A percentile compares a stretch with the other conserved stretches of the same genome.
These are phyloP conservation scores for Torymus texanus DNA, from an alignment of 2,888 invertebrate genomes.

Conservation along the genomic window DNA sequence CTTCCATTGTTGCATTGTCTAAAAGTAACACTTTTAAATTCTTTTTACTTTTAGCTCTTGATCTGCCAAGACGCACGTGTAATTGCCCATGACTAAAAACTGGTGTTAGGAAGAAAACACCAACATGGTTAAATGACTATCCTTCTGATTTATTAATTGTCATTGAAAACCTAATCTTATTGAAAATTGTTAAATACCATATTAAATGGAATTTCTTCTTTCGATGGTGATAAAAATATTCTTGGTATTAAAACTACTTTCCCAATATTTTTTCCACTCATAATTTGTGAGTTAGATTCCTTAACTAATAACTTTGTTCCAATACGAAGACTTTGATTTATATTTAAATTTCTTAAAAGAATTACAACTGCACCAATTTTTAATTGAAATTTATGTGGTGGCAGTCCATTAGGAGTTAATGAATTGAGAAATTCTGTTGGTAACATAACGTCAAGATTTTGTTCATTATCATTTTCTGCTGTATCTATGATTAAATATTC, in stretches of 20 bases:
- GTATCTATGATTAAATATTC: constrained; percentile 36
- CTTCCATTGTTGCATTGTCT: too few species aligned
- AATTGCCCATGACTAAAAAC: too few species aligned
- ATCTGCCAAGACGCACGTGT: too few species aligned
- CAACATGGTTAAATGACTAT: background rate
- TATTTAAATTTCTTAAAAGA: too few species aligned
- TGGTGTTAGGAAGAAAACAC: background rate
- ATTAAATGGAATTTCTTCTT: background rate
- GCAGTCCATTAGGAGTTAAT: constrained; percentile 53
- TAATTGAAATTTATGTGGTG: constrained; percentile 59
- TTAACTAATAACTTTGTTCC: background rate
- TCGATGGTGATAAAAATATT: background rate
- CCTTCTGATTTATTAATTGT: background rate
- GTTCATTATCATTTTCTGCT: constrained; percentile 22
- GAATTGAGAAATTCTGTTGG: constrained; percentile 34
- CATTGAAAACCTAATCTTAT: background rate
- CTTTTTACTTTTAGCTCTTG: too few species aligned
- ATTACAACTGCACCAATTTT: too few species aligned
- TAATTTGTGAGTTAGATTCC: background rate
- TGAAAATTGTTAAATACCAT: background rate
- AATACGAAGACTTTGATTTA: background rate
- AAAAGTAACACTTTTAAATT: too few species aligned
- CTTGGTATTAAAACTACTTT: background rate
- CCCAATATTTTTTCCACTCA: background rate
- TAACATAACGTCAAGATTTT: too few species aligned